Evolutionary conservation across 2,113 vertebrate species (phyloP).

Genomic region (Oreochromis niloticus): DNA sequence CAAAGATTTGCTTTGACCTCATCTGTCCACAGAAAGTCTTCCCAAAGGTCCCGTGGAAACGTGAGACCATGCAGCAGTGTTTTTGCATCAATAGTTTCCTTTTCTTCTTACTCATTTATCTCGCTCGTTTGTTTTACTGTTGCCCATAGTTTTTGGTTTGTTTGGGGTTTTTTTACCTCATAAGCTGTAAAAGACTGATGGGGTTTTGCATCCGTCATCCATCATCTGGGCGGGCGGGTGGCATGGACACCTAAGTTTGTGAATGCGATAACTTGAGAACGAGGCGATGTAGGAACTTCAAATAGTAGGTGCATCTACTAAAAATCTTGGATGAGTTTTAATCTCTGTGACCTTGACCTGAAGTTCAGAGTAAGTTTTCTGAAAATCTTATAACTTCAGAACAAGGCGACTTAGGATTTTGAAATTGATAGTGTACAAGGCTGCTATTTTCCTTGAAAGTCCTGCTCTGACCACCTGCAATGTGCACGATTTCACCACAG

Average conservation of each 20-base stretch:
- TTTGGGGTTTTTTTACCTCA: too few relatives aligned
- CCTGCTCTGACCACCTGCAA: not conserved
- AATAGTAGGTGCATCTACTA: not conserved
- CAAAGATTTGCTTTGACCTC: too few relatives aligned
- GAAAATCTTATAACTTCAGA: not conserved
- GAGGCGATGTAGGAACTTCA: not conserved
- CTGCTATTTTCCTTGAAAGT: fast-evolving
- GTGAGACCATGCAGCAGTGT: too few relatives aligned
- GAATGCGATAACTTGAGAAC: not conserved
- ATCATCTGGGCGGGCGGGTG: too few relatives aligned
- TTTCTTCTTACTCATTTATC: too few relatives aligned
- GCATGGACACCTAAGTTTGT: not conserved
- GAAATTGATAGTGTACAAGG: not conserved
- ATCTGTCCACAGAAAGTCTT: too few relatives aligned
- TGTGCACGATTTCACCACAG: not conserved
- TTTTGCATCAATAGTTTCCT: too few relatives aligned
- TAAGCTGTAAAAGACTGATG: too few relatives aligned
- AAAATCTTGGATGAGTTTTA: not conserved
- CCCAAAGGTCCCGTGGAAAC: too few relatives aligned
- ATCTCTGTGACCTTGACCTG: not conserved
- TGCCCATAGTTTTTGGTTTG: too few relatives aligned
- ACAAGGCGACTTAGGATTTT: not conserved
- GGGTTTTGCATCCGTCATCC: too few relatives aligned
- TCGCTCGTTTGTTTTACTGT: too few relatives aligned
- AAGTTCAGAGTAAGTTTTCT: not conserved